Conservation (phyloP, 30 jellyfish, hydroid and myxozoan genomes). For the Rhopilema esculentum region DNA sequence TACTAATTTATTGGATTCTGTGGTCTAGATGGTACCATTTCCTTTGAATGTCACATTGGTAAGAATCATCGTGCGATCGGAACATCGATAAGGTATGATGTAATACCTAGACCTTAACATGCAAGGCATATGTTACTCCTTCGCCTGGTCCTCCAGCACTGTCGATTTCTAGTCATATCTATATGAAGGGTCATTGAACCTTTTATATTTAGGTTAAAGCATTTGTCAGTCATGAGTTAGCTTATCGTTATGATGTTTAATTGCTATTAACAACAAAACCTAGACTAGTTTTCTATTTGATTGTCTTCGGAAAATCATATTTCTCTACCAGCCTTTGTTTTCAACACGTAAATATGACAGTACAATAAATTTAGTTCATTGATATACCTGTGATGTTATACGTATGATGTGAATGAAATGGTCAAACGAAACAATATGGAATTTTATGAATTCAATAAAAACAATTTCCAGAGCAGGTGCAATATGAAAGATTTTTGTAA, state of each 20-base stretch:
- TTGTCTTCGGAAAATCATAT: not conserved
- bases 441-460: not conserved
- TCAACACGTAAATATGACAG: not conserved
- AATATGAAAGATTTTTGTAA: not conserved
- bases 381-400: not conserved
- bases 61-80: too few species aligned
- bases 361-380: not conserved
- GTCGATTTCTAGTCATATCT: too few species aligned
- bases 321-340: not conserved
- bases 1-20: too few species aligned
- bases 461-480: not conserved
- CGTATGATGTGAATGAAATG: not conserved
- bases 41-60: too few species aligned
- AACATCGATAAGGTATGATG: too few species aligned
- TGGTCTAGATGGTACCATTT: too few species aligned
- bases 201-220: too few species aligned
- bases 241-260: not conserved
- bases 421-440: not conserved
- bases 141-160: too few species aligned
- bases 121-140: too few species aligned
- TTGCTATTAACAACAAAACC: not conserved
- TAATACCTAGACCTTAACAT: too few species aligned
- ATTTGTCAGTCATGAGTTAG: too few species aligned
- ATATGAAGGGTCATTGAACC: too few species aligned
- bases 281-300: not conserved